Percentiles rank a stretch among this genome's conserved stretches.
Evolutionary conservation across 2,797 vertebrate genomes (phyloP).

Genomic region (Catharus ustulatus): DNA sequence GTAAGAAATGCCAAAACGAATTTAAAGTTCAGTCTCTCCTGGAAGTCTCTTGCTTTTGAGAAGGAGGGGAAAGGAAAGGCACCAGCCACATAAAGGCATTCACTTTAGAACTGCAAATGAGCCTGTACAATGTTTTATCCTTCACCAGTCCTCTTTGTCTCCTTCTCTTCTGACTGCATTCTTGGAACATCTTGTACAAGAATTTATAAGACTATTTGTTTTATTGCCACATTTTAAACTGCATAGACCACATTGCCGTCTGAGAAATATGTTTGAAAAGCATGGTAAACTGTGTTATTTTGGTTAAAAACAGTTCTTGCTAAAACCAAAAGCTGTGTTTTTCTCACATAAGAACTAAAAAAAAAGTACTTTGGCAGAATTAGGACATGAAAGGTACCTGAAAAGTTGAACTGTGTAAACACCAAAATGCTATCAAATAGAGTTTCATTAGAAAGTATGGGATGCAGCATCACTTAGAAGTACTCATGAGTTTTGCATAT

Average conservation of each 20-base stretch:
- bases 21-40: conserved; percentile 51
- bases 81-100: conserved; percentile 29
- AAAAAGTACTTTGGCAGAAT: neutral
- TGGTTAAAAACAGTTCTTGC: neutral
- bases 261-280: neutral
- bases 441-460: neutral
- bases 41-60: conserved; percentile 30
- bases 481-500: neutral
- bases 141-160: conserved; percentile 46
- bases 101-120: conserved; percentile 68
- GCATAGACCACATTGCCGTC: neutral
- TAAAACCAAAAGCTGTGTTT: neutral
- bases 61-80: conserved; percentile 40
- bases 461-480: neutral
- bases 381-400: neutral
- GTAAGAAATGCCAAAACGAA: neutral
- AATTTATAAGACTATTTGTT: conserved; percentile 54
- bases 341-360: neutral
- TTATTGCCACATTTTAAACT: conserved; percentile 36
- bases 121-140: conserved; percentile 48
- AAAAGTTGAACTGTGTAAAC: neutral
- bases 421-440: neutral
- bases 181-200: conserved; percentile 54
- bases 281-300: neutral
- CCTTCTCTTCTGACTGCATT: conserved; percentile 39